Evolutionary conservation across 2,888 invertebrate genomes (phyloP).

Genomic region (Cosmopolites sordidus): DNA sequence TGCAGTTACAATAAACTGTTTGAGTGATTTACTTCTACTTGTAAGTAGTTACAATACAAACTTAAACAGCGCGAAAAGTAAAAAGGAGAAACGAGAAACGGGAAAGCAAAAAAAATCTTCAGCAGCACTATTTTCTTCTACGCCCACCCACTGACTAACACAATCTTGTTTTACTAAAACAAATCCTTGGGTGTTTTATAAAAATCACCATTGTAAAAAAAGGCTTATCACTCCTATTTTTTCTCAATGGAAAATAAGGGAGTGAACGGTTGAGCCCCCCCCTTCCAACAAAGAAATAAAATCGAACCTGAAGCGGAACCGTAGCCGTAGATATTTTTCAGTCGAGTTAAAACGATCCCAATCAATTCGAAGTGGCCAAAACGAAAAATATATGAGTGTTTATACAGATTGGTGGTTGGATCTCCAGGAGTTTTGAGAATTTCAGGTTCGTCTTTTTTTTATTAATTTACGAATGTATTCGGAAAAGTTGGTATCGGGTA

Average conservation of each 20-base stretch:
- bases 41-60: no score
- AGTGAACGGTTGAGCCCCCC: not conserved
- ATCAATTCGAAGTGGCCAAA: constrained; percentile 8
- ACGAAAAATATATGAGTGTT: constrained; percentile 12
- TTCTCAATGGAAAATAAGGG: not conserved
- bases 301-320: not conserved
- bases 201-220: not conserved
- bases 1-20: no score
- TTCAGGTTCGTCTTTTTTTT: not conserved
- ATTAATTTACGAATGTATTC: not conserved
- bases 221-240: not conserved
- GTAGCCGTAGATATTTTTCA: constrained; percentile 4
- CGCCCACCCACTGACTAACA: no score
- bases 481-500: not conserved
- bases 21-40: no score
- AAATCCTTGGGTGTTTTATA: constrained; percentile 1
- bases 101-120: no score
- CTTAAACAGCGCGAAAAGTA: no score
- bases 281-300: not conserved
- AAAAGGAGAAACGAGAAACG: no score
- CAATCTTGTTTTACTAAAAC: not conserved
- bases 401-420: constrained; percentile 10
- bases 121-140: no score
- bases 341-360: not conserved
- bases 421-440: constrained; percentile 9